These are phyloP conservation scores for Diadophis punctatus DNA, from an alignment of 2,113 vertebrate genomes.

Conservation along the genomic window DNA sequence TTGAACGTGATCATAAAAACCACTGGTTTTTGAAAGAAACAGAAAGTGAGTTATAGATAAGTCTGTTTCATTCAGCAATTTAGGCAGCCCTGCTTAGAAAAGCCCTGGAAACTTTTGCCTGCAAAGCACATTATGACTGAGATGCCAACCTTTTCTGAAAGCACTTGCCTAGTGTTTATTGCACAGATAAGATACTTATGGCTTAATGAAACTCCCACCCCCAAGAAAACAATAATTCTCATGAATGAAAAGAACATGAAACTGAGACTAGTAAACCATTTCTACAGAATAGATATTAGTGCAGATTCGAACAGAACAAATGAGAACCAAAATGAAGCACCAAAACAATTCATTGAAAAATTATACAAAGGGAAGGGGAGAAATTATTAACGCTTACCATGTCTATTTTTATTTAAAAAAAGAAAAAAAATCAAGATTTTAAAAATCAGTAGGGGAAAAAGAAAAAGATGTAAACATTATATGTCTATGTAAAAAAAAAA, in stretches of 20 bases:
- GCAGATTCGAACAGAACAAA: not conserved
- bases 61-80: not conserved
- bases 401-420: constrained; percentile 33
- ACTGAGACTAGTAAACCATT: not conserved
- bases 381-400: not conserved
- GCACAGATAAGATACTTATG: not conserved
- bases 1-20: not conserved
- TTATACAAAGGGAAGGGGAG: not conserved
- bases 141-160: not conserved
- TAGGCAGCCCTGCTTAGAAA: not conserved
- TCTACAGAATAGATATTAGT: not conserved
- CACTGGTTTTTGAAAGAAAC: not conserved
- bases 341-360: not conserved
- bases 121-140: not conserved
- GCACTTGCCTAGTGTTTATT: not conserved
- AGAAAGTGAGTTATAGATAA: not conserved
- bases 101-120: not conserved
- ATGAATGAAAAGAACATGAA: not conserved
- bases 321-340: not conserved
- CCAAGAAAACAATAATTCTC: not conserved
- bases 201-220: not conserved
- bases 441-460: constrained; percentile 52
- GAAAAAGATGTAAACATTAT: constrained; percentile 77
- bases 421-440: constrained; percentile 46
- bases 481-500: constrained; percentile 84